phyloP scores from a whole-genome alignment of 2,113 vertebrate genomes.

The Gymnobelideus leadbeateri region DNA sequence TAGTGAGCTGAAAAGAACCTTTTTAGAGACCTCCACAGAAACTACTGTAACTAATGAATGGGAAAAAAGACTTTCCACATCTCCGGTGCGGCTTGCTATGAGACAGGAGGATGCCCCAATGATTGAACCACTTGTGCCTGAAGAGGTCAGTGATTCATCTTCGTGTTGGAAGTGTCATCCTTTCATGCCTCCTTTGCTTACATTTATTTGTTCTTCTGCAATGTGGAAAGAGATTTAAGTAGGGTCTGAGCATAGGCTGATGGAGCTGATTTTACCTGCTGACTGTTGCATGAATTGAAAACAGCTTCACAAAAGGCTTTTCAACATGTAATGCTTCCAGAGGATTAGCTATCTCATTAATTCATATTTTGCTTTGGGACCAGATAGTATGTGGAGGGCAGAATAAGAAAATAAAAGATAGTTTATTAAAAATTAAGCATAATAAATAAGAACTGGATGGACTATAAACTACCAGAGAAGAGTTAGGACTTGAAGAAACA shows the following conservation, averaged over 20 bases:
- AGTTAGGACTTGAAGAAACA: neutral
- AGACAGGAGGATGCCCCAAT: conserved; percentile 91
- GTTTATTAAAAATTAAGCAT: neutral
- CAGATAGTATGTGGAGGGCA: neutral
- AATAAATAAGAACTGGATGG: neutral
- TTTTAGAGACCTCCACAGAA: conserved; percentile 91
- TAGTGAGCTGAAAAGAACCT: conserved; percentile 96
- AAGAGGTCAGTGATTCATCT: conserved; percentile 89
- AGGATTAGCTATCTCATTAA: neutral
- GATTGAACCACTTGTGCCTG: conserved; percentile 93
- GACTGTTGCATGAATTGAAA: neutral
- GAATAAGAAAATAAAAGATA: neutral
- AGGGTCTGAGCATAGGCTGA: neutral
- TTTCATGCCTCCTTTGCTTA: accelerated
- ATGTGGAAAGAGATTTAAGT: neutral
- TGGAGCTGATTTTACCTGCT: neutral
- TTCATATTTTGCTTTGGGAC: neutral
- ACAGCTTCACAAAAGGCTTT: neutral
- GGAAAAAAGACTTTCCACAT: conserved; percentile 95
- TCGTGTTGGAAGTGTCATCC: neutral
- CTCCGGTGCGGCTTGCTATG: conserved; percentile 88
- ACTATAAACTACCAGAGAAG: neutral
- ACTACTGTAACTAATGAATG: conserved; percentile 89
- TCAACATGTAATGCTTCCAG: neutral
- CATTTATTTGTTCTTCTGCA: neutral